Conservation (phyloP, 2,888 invertebrate species). For the Isoperla grammatica region DNA sequence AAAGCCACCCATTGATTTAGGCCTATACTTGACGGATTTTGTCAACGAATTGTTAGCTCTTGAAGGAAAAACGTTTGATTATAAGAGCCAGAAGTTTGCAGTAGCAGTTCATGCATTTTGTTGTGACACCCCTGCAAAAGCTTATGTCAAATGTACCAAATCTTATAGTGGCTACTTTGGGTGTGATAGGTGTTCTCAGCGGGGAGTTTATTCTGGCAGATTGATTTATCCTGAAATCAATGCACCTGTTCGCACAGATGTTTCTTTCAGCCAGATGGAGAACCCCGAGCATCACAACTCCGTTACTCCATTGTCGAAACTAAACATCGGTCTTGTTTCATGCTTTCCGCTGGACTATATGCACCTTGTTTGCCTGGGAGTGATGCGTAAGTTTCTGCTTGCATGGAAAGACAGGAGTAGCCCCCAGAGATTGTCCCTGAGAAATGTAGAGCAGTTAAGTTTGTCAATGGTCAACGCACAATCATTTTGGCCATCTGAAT, state of each 20-base stretch:
- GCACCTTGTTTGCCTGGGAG: conserved; percentile 1
- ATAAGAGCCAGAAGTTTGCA: neutral
- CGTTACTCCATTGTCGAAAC: neutral
- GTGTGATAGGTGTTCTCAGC: conserved; percentile 10
- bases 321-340: neutral
- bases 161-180: conserved; percentile 3
- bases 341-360: neutral
- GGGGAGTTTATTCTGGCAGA: neutral
- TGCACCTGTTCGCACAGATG: neutral
- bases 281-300: too few relatives aligned
- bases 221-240: conserved; percentile 5
- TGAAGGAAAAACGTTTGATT: neutral
- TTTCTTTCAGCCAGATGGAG: neutral
- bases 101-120: conserved; percentile 20
- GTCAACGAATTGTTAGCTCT: neutral
- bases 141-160: conserved; percentile 8
- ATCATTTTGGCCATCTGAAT: conserved; percentile 1
- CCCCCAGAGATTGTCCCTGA: neutral
- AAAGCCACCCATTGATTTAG: neutral
- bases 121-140: conserved; percentile 23
- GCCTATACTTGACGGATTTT: neutral
- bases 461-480: neutral
- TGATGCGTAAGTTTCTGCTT: neutral
- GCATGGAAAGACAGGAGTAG: neutral
- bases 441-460: too few relatives aligned